These are phyloP conservation scores for Glareola pratincola DNA, from an alignment of 2,113 vertebrate species.

Conservation along the genomic window DNA sequence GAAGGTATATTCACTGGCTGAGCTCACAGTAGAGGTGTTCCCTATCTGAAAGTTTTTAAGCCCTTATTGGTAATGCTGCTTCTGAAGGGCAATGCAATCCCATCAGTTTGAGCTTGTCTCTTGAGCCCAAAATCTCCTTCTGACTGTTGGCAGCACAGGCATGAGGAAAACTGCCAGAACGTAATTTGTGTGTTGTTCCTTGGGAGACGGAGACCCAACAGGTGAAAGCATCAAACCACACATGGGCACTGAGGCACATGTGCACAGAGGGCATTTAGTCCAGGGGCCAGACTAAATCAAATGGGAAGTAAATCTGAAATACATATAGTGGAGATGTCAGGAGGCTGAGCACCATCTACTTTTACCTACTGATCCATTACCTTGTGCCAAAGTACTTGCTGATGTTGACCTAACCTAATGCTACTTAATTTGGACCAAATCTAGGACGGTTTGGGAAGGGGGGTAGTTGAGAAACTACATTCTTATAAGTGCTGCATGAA, in stretches of 20 bases:
- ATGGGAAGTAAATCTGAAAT: neutral
- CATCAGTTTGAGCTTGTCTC: neutral
- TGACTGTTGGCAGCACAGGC: neutral
- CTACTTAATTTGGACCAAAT: neutral
- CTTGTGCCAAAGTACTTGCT: neutral
- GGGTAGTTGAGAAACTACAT: rapidly evolving
- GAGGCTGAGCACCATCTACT: neutral
- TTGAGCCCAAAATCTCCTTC: neutral
- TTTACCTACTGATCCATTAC: neutral
- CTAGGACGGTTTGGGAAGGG: neutral
- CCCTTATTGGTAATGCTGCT: neutral
- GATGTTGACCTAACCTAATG: neutral
- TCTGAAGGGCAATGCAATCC: neutral
- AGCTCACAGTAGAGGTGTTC: neutral
- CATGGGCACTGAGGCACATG: neutral
- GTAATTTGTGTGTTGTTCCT: neutral
- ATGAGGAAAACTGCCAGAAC: neutral
- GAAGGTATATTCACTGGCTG: neutral
- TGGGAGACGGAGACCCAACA: neutral
- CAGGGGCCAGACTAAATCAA: neutral
- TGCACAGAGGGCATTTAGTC: rapidly evolving
- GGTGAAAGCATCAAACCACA: neutral
- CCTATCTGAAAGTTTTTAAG: neutral
- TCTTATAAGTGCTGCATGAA: neutral
- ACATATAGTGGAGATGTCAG: neutral